Conservation (phyloP, 2,797 vertebrate genomes). For the Siniperca obscura region DNA sequence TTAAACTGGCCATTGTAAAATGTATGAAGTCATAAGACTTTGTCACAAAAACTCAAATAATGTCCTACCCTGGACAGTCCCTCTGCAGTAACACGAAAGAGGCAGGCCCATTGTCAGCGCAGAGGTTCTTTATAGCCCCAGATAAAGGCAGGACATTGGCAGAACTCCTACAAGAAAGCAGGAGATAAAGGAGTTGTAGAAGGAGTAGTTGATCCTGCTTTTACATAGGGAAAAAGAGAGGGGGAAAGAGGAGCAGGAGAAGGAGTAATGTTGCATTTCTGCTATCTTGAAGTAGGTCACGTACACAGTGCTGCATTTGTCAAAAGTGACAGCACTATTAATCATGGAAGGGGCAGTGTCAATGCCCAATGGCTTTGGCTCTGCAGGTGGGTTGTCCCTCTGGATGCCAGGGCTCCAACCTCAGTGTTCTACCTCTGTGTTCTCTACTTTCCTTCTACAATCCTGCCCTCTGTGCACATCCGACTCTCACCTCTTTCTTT, state of each 20-base stretch:
- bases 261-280: constrained; percentile 37
- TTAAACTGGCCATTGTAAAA: neutral
- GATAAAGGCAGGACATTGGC: constrained; percentile 49
- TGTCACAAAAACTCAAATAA: constrained; percentile 27
- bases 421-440: constrained; percentile 55
- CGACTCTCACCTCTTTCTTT: constrained; percentile 34
- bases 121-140: constrained; percentile 46
- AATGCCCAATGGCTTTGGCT: constrained; percentile 71
- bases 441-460: constrained; percentile 15
- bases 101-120: constrained; percentile 22
- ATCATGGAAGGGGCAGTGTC: constrained; percentile 74
- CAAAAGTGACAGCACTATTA: constrained; percentile 82
- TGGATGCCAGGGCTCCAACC: constrained; percentile 64
- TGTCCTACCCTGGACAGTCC: constrained; percentile 28
- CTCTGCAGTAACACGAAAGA: constrained; percentile 22
- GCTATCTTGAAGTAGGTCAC: constrained; percentile 81
- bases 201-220: constrained; percentile 8
- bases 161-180: constrained; percentile 31
- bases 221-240: constrained; percentile 28
- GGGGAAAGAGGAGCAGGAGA: constrained; percentile 2
- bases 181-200: constrained; percentile 3
- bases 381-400: constrained; percentile 78
- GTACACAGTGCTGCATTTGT: constrained; percentile 79
- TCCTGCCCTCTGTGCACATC: constrained; percentile 32
- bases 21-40: neutral